Evolutionary conservation across 1,140 invertebrate genomes (phyloP).

Genomic region (Psix sp.): DNA sequence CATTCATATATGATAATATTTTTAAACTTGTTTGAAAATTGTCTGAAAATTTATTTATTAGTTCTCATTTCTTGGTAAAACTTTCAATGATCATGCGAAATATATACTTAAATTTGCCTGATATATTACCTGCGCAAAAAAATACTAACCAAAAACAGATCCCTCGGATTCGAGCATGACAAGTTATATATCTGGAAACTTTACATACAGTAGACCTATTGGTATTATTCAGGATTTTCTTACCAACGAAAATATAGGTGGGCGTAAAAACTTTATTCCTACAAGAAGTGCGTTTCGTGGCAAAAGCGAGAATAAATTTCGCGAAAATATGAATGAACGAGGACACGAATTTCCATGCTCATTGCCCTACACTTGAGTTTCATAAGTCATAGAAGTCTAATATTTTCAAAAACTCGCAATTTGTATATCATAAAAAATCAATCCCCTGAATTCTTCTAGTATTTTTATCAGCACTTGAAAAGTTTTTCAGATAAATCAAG

Average conservation of each 20-base stretch:
- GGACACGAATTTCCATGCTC: not conserved
- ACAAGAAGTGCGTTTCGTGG: not conserved
- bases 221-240: conserved; percentile 1
- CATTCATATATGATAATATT: too few relatives aligned
- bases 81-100: too few relatives aligned
- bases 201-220: not conserved
- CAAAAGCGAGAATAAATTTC: not conserved
- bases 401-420: too few relatives aligned
- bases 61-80: too few relatives aligned
- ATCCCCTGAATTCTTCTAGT: too few relatives aligned
- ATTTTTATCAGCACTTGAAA: too few relatives aligned
- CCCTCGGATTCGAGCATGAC: not conserved
- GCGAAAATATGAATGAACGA: conserved; percentile 2
- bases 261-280: not conserved
- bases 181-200: not conserved
- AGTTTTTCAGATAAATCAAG: too few relatives aligned
- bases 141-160: not conserved
- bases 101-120: not conserved
- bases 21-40: too few relatives aligned
- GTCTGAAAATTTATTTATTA: too few relatives aligned
- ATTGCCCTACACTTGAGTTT: too few relatives aligned
- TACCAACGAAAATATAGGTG: not conserved
- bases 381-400: too few relatives aligned
- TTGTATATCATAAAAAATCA: too few relatives aligned
- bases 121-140: not conserved